phyloP scores from a whole-genome alignment of 23 tunicate species.

The Trididemnum miniatum region DNA sequence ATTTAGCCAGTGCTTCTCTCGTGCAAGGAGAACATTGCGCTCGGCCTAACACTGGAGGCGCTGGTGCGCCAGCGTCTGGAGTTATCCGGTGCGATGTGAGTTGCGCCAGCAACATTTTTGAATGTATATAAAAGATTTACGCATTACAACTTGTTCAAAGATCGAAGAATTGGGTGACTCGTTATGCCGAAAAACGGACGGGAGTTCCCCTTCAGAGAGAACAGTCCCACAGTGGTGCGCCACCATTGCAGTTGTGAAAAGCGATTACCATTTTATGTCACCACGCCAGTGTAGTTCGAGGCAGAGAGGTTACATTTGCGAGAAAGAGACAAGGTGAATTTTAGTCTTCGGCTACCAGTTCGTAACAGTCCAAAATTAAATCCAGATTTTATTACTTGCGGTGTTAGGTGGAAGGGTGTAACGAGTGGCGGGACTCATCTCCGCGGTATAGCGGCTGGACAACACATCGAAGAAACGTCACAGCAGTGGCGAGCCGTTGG shows the following conservation, averaged over 20 bases:
- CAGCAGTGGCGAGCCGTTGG: too few species aligned
- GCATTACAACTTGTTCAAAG: slow-evolving; percentile 8
- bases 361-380: too few species aligned
- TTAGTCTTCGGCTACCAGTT: too few species aligned
- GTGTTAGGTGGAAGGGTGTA: too few species aligned
- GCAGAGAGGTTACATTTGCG: slow-evolving; percentile 62
- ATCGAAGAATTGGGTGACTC: slow-evolving; percentile 48
- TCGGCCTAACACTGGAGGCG: not conserved
- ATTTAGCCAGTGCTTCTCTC: slow-evolving; percentile 20
- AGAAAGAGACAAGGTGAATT: slow-evolving; percentile 50
- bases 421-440: too few species aligned
- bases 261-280: not conserved
- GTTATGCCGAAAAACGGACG: slow-evolving; percentile 45
- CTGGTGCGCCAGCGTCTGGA: not conserved
- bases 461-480: too few species aligned
- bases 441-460: too few species aligned
- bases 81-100: slow-evolving; percentile 35
- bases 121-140: too few species aligned
- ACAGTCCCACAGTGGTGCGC: slow-evolving; percentile 65
- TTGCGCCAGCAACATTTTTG: not conserved
- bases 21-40: slow-evolving; percentile 35
- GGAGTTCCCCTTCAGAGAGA: slow-evolving; percentile 44
- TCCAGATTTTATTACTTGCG: too few species aligned
- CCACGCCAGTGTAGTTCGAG: slow-evolving; percentile 37
- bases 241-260: slow-evolving; percentile 21